Evolutionary conservation across 2,888 invertebrate species (phyloP).

Genomic region (Dione vanillae): DNA sequence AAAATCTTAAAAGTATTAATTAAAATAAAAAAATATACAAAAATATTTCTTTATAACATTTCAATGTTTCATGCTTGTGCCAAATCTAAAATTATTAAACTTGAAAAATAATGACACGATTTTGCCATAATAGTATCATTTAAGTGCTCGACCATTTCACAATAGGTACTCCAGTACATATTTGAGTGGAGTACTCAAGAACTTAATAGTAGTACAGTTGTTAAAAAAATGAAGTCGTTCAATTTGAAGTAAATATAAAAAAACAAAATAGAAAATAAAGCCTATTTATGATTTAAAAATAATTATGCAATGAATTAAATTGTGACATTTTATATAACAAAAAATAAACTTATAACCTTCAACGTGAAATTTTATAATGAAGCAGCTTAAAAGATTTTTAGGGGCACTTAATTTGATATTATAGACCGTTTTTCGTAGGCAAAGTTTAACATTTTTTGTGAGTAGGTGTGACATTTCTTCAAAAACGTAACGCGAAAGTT

Average conservation of each 20-base stretch:
- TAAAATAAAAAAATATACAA: not conserved
- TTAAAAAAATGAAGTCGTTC: constrained; percentile 27
- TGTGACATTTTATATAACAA: not conserved
- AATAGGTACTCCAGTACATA: constrained; percentile 28
- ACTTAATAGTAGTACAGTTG: constrained; percentile 30
- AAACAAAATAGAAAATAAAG: not conserved
- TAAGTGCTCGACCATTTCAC: constrained; percentile 27
- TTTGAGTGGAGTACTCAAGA: constrained; percentile 30
- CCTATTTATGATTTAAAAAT: not conserved
- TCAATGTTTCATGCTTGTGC: not conserved
- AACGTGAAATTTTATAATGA: no score
- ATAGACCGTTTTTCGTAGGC: not conserved
- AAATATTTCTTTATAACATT: not conserved
- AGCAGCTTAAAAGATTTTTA: not conserved
- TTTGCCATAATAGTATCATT: constrained; percentile 27
- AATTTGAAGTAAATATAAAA: constrained; percentile 22
- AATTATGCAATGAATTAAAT: not conserved
- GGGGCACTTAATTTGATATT: not conserved
- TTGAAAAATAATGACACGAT: constrained; percentile 23
- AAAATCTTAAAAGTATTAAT: no score
- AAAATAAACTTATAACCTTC: no score
- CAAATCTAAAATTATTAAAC: constrained; percentile 6
- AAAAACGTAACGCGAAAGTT: constrained; percentile 18
- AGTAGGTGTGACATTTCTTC: constrained; percentile 22
- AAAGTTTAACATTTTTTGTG: constrained; percentile 16